Percentiles rank a stretch among this genome's conserved stretches.
Evolutionary conservation across 2,888 invertebrate species (phyloP).

Genomic region (Xestia c-nigrum): DNA sequence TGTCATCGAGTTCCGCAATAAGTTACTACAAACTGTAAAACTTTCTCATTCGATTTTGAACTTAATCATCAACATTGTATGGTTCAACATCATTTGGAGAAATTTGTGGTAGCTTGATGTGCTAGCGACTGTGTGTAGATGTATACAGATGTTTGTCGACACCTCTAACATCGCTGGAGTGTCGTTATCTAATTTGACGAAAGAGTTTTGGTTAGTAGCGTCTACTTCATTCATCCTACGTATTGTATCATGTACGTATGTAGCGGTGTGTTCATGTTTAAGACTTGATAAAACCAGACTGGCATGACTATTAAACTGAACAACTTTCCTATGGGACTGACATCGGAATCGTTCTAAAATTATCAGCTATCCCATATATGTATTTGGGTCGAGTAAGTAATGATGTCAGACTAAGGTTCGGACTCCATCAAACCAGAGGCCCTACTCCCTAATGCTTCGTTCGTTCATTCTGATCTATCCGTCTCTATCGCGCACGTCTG

Average conservation of each 20-base stretch:
- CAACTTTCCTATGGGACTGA: too few relatives aligned
- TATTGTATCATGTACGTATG: neutral
- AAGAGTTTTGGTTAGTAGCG: neutral
- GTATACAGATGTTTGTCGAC: neutral
- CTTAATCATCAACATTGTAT: too few relatives aligned
- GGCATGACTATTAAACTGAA: too few relatives aligned
- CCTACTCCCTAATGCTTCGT: too few relatives aligned
- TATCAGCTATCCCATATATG: neutral
- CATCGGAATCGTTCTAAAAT: neutral
- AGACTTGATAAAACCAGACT: too few relatives aligned
- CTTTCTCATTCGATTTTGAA: too few relatives aligned
- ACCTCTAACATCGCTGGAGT: neutral
- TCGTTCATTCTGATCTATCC: too few relatives aligned
- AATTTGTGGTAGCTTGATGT: too few relatives aligned
- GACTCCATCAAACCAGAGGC: neutral
- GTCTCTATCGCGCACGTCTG: too few relatives aligned
- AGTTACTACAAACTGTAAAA: too few relatives aligned
- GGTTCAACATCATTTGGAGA: too few relatives aligned
- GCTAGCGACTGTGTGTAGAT: neutral
- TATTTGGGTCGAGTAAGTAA: neutral
- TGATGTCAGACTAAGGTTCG: neutral
- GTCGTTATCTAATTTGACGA: neutral
- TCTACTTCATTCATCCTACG: neutral
- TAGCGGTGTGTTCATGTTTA: neutral
- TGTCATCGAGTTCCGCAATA: too few relatives aligned